Conservation (phyloP, 2,888 invertebrate genomes). For the Xanthostigma xanthostigma region DNA sequence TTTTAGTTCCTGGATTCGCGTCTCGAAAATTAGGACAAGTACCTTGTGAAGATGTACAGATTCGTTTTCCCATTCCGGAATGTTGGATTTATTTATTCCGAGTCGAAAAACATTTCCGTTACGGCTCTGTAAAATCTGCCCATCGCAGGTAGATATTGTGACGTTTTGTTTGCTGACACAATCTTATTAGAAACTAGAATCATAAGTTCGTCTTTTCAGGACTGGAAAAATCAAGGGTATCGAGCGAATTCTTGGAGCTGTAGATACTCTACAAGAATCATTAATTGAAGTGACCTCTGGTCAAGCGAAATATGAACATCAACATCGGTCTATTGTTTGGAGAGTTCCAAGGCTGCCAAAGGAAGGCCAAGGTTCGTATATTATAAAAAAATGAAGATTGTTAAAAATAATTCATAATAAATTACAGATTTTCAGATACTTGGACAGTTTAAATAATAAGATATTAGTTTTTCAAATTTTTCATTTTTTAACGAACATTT, state of each 20-base stretch:
- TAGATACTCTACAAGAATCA: conserved; percentile 79
- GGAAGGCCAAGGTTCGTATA: conserved; percentile 79
- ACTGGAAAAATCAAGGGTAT: conserved; percentile 88
- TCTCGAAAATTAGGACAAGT: conserved; percentile 90
- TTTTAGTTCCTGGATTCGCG: conserved; percentile 92
- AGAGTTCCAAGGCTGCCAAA: conserved; percentile 93
- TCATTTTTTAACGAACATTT: too few relatives aligned
- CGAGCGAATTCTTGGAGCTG: conserved; percentile 79
- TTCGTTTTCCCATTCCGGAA: conserved; percentile 95
- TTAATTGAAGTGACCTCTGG: conserved; percentile 93
- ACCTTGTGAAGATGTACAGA: conserved; percentile 93
- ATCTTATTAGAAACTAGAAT: conserved; percentile 1
- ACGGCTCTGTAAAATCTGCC: conserved; percentile 92
- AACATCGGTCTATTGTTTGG: conserved; percentile 96
- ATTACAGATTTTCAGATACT: too few relatives aligned
- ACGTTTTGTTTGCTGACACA: neutral
- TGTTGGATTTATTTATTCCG: conserved; percentile 99
- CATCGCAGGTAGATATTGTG: conserved; percentile 39
- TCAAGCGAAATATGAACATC: conserved; percentile 97
- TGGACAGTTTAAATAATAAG: too few relatives aligned
- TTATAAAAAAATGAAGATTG: neutral
- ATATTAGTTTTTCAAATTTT: too few relatives aligned
- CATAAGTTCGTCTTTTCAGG: conserved; percentile 23
- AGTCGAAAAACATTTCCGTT: conserved; percentile 94
- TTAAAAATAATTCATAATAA: neutral